phyloP scores from a whole-genome alignment of 2,797 vertebrate species.

The Tapirus indicus region DNA sequence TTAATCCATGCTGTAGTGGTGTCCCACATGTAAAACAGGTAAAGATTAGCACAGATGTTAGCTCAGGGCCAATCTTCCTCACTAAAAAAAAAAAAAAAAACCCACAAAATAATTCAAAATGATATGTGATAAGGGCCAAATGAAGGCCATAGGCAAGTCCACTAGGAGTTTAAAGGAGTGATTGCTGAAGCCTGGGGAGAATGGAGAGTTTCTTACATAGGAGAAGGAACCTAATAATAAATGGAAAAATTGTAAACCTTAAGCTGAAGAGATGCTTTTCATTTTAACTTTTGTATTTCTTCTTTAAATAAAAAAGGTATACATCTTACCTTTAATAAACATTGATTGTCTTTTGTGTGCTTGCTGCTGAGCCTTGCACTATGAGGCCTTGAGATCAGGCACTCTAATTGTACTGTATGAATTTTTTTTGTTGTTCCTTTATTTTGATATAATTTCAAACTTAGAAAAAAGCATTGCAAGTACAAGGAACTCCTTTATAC shows the following conservation, averaged over 20 bases:
- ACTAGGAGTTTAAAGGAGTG: background rate
- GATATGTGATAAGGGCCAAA: background rate
- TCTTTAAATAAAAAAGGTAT: background rate
- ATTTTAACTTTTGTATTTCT: conserved; percentile 26
- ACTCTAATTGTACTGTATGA: background rate
- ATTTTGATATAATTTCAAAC: conserved; percentile 41
- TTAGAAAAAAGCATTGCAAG: background rate
- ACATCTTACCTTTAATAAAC: background rate
- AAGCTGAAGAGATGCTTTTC: conserved; percentile 28
- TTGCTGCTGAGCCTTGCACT: background rate
- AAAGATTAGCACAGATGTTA: too few species aligned
- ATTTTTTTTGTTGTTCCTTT: background rate
- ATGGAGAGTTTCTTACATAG: background rate
- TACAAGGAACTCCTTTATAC: background rate
- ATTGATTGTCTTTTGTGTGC: background rate
- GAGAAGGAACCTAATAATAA: background rate
- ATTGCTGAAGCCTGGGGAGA: background rate
- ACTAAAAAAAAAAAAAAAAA: too few species aligned
- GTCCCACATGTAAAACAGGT: too few species aligned
- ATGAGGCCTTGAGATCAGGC: background rate
- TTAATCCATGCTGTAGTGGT: too few species aligned
- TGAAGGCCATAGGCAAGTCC: background rate
- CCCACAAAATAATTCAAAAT: background rate
- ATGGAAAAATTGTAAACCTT: background rate
- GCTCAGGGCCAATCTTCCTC: too few species aligned